Percentiles rank a stretch among this genome's conserved stretches.
These are phyloP conservation scores for Spatula versicolor DNA, from an alignment of 2,797 vertebrate genomes.

Conservation along the genomic window DNA sequence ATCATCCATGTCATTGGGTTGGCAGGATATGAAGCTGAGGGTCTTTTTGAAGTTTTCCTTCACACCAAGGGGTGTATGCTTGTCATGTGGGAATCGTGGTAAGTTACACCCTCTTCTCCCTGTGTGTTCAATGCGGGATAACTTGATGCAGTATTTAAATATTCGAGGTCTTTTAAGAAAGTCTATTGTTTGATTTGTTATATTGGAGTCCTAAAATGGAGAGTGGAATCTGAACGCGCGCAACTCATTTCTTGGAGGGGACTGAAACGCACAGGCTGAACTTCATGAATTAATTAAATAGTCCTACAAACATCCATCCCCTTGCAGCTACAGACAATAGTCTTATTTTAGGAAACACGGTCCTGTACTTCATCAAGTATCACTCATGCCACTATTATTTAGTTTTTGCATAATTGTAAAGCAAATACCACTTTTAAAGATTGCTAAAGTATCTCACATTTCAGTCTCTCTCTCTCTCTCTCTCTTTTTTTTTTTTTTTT, in stretches of 20 bases:
- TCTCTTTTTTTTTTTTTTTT: no score
- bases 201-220: neutral
- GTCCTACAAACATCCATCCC: neutral
- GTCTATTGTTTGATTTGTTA: neutral
- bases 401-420: slow-evolving; percentile 8
- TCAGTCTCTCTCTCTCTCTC: neutral
- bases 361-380: neutral
- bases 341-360: neutral
- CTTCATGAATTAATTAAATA: neutral
- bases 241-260: neutral
- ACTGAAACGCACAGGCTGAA: neutral
- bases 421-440: neutral
- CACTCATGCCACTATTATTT: neutral
- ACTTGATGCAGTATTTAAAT: neutral
- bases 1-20: slow-evolving; percentile 62
- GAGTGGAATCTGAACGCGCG: neutral
- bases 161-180: neutral
- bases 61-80: slow-evolving; percentile 38
- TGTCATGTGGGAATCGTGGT: slow-evolving; percentile 1
- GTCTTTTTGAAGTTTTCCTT: slow-evolving; percentile 67
- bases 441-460: neutral
- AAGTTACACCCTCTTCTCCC: neutral
- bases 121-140: neutral
- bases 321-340: neutral
- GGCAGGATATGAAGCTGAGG: slow-evolving; percentile 62